Evolutionary conservation across 1,140 invertebrate species (phyloP).

Genomic region (Drosophila orosa): DNA sequence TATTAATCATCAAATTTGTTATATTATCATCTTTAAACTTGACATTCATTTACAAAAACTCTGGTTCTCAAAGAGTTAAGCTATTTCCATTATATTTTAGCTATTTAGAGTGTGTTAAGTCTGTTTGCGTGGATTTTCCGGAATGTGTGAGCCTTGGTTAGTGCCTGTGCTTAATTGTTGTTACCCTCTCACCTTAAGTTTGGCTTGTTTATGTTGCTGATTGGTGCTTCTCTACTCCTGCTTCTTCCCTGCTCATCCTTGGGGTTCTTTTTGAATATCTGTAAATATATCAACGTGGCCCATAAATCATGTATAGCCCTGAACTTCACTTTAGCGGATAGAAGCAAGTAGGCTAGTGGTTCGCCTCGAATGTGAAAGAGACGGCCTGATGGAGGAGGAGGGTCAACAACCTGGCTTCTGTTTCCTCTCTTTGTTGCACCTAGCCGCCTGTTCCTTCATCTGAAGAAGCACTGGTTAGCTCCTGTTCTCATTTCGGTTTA

Average conservation of each 20-base stretch:
- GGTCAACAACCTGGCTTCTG: slow-evolving; percentile 7
- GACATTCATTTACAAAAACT: background rate
- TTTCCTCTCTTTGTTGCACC: slow-evolving; percentile 10
- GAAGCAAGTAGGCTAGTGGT: slow-evolving; percentile 9
- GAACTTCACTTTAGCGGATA: background rate
- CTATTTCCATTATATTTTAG: slow-evolving; percentile 1
- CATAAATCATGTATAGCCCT: background rate
- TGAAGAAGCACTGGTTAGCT: slow-evolving; percentile 4
- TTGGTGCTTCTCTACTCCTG: background rate
- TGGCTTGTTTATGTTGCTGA: slow-evolving; percentile 19
- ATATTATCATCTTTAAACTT: background rate
- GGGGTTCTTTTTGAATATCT: background rate
- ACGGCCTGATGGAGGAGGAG: slow-evolving; percentile 10
- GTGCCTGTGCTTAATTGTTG: slow-evolving; percentile 4
- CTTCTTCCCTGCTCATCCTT: background rate
- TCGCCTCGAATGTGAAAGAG: slow-evolving; percentile 20
- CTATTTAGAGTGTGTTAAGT: background rate
- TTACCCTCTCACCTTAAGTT: background rate
- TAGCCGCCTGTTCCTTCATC: slow-evolving; percentile 8
- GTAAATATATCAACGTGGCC: background rate
- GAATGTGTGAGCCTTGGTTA: background rate
- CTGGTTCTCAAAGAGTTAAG: background rate
- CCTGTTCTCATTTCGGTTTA: slow-evolving; percentile 21
- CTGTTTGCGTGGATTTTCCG: background rate
- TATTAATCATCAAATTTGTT: background rate